Evolutionary conservation across 2,113 vertebrate species (phyloP), one percentile per base, ranked within the genome.

Genomic region (Bagarius yarrelli): DNA sequence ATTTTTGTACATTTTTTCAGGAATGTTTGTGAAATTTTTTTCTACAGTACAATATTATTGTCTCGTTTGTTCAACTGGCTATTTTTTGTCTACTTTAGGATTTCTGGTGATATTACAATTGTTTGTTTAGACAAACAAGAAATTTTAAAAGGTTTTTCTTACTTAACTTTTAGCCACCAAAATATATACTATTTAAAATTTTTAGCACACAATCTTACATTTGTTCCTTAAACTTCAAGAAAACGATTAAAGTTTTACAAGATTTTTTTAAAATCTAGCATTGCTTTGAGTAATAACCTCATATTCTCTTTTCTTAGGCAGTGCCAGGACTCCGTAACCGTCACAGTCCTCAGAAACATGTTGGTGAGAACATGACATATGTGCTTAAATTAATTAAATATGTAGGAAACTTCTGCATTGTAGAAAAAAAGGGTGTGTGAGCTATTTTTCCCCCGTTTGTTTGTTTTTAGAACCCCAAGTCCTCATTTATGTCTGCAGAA

Each of bases 401-500:
- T 5, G 53, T 21, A 66, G 47, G 9, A 73, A 23, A 5, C 16
- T 5, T 18, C 27, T 55, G 16, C 18, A 55, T 72, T 32, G 53
- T 55, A 13, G 13, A 6, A 67, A 25, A 55, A 18, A 13, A 2
- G 12, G 19, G 34, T 55, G 12, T 73, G 82, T 83, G 53, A 72
- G 34, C 80, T n/a, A 78, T 3, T 13, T 76, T 72, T 84, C 64
- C 30, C 27, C 75, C 9, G 5, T 4, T 14, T 78, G 34, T 14
- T 53, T 23, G 16, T 79, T 25, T 70, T 25, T 23, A 99, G 98
- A 96, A 96, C 78, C 97, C 96, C 32, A 99, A 99, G 83, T 98
- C 98, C 0, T 98, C 96, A 0, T 98, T 98, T 88, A 95, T 99
- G 87, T 98, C 96, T 0, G 96, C 94, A 0, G 98, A 99, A 91